Evolutionary conservation across 2,888 invertebrate species (phyloP).

Genomic region (Troglohyphantes excavatus): DNA sequence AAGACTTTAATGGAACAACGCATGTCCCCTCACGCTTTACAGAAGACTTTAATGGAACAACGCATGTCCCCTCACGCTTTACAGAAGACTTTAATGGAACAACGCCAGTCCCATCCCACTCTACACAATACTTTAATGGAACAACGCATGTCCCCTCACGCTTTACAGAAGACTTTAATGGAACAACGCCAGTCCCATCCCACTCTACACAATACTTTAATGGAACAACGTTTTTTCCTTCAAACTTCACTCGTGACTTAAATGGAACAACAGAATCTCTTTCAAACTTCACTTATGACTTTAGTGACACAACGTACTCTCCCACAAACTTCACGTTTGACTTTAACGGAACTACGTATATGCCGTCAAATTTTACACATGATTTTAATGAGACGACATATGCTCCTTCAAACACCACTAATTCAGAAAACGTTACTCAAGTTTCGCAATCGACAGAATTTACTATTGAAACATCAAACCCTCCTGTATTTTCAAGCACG

Average conservation of each 20-base stretch:
- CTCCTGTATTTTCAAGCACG: background rate
- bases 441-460: background rate
- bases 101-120: too few species aligned
- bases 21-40: too few species aligned
- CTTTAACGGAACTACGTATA: background rate
- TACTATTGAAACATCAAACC: background rate
- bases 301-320: background rate
- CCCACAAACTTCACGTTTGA: background rate
- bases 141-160: background rate
- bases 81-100: too few species aligned
- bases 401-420: background rate
- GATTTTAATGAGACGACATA: background rate
- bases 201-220: background rate
- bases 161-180: constrained; percentile 1
- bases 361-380: background rate
- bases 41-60: too few species aligned
- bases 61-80: too few species aligned
- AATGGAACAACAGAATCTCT: background rate
- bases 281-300: background rate
- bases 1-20: too few species aligned
- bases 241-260: background rate
- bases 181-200: background rate
- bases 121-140: too few species aligned
- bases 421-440: background rate
- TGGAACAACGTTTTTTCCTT: background rate